Evolutionary conservation across 2,797 vertebrate genomes (phyloP).

Genomic region (Alfaro cultratus): DNA sequence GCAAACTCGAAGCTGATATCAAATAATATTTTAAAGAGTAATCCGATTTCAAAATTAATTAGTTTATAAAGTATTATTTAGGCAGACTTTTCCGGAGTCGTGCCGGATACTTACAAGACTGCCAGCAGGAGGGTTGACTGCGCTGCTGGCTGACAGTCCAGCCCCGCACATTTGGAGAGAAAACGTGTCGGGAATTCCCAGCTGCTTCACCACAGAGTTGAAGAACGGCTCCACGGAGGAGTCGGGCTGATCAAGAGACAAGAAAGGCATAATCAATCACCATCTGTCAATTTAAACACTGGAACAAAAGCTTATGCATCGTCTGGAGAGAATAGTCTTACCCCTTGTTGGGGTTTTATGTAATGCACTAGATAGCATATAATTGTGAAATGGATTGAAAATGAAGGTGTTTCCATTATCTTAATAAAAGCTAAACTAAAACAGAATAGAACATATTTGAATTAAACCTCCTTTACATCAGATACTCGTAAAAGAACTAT

Average conservation of each 20-base stretch:
- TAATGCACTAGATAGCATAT: neutral
- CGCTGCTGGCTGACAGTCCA: conserved; percentile 82
- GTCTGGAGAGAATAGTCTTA: neutral
- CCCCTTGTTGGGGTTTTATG: neutral
- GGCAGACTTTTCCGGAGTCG: conserved; percentile 8
- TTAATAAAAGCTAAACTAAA: neutral
- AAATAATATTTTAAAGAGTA: neutral
- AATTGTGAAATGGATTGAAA: neutral
- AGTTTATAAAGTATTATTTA: neutral
- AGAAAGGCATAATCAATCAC: neutral
- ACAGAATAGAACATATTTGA: no score
- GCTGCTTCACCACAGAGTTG: conserved; percentile 89
- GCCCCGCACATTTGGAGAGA: conserved; percentile 98
- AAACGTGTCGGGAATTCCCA: conserved; percentile 89
- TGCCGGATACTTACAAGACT: conserved; percentile 89
- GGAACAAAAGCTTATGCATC: neutral
- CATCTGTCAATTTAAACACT: neutral
- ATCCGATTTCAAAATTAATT: neutral
- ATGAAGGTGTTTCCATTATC: neutral
- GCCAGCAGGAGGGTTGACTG: conserved; percentile 84
- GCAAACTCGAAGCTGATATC: neutral
- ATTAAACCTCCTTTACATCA: neutral
- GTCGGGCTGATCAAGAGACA: conserved; percentile 84
- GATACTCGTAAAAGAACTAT: neutral
- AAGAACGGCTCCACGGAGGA: conserved; percentile 94